Evolutionary conservation across 1,140 invertebrate genomes (phyloP), one percentile per base, ranked within the genome.

Genomic region (Triops longicaudatus): DNA sequence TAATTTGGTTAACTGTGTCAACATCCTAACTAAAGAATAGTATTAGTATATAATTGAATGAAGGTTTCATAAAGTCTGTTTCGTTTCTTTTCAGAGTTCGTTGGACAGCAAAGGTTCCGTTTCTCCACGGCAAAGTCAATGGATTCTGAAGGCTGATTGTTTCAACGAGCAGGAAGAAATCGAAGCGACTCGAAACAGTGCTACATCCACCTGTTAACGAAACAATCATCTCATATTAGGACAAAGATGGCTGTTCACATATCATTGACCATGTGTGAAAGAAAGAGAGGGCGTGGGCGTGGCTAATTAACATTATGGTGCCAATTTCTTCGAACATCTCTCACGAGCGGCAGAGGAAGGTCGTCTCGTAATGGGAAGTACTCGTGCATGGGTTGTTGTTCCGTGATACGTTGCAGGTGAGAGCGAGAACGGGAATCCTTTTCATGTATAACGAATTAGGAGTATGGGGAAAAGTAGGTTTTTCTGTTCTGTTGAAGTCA

Each of bases 111-210:
- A 73, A 26, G 37, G 17, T 44, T 43, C 74, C 37, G n/a, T 43
- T 26, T 37, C 26, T 27, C 44, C 37, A 26, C 27, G 37, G 74
- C 74, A 76, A 76, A 76, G 43, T 63, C 37, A 27, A 7, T 71
- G 72, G 44, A 76, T 63, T 10, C 7, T 76, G 7, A 76, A 42
- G n/a, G 22, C 75, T 7, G 63, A 43, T 50, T 72, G 22, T 10
- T 50, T 43, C 14, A 75, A 14, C 17, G 50, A 63, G 4, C 17
- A 63, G 22, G 50, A 63, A 63, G 50, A 63, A 63, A 63, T 63
- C 14, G 17, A 22, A 63, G 50, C n/a, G 50, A 63, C 50, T 12
- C 17, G 22, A n/a, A 63, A 9, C 22, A 12, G 50, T 63, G 22
- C 14, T 63, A 22, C 22, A 63, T 22, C 50, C n/a, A 63, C 22